Base-by-base conservation (phyloP, 2,797 vertebrate genomes). In the Dipus sagitta region DNA sequence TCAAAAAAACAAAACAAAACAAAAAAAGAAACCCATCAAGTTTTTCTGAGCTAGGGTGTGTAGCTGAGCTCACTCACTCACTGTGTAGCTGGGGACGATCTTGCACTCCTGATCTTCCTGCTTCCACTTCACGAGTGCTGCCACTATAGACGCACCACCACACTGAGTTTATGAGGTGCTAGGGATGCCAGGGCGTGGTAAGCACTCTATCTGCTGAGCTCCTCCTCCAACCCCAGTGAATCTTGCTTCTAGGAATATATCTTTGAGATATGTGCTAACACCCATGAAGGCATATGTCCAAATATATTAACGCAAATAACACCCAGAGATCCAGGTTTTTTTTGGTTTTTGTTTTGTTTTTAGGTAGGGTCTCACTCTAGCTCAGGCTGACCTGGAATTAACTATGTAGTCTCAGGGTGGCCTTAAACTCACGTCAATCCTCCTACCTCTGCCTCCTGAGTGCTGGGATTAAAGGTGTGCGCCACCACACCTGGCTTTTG, bases 301-400 rank as follows among this genome's bases (percentile, higher is more conserved):
- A 94, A 86, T 88, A 30, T 65, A 65, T 81, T 92, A 92, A 94
- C 67, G n/a, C 92, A 79, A 94, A 94, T 30, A 7, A 23, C 28
- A 92, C 80, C n/a, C 42, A 91, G 13, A 54, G 75, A 88, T 78
- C 70, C 28, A 60, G 23, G 64, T 85, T 70, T 60, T 65, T 17
- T 58, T 17, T 17, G 12, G 6, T 17, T 17, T 58, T 58, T 58
- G 14, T 14, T 17, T 58, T 58, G 38, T 38, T 58, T 58, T 15
- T 13, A 58, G 54, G 14, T 58, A 54, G 54, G 54, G 3, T 58
- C 54, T 58, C 54, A 58, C 54, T 58, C 54, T 58, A 58, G 54
- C 54, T 4, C 54, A 58, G 13, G 54, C 54, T 58, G 4, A 58
- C 54, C 54, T 58, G 14, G 54, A 58, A 58, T 58, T 58, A 11